A percentile compares a stretch with the other conserved stretches of the same genome.
Conservation (phyloP, 2,797 vertebrate species). For the Scolopax bukidnonensis region DNA sequence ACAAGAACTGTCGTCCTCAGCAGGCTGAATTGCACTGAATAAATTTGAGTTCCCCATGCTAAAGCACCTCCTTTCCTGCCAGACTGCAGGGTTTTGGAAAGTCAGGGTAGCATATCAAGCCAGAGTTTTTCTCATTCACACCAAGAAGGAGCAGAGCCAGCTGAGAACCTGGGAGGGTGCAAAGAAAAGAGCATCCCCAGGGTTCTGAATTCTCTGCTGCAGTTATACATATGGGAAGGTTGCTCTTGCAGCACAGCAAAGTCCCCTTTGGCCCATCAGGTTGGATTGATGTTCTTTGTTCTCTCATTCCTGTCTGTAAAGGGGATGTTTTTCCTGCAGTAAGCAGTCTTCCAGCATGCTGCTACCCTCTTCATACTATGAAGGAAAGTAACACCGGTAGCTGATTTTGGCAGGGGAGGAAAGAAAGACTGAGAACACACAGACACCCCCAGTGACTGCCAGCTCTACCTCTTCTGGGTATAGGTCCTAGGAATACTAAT, state of each 20-base stretch:
- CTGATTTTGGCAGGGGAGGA: background rate
- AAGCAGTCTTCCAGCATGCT: background rate
- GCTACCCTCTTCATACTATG: background rate
- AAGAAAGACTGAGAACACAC: background rate
- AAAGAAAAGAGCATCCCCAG: background rate
- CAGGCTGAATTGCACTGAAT: constrained; percentile 7
- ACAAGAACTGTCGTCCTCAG: background rate
- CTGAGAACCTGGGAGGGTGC: background rate
- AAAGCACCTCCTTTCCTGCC: constrained; percentile 14
- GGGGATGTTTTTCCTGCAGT: background rate
- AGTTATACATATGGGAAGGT: constrained; percentile 13
- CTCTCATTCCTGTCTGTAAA: background rate
- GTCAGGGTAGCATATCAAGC: background rate
- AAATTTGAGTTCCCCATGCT: constrained; percentile 25
- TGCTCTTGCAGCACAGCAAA: background rate
- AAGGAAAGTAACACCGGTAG: background rate
- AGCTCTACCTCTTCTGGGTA: background rate
- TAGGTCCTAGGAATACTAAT: background rate
- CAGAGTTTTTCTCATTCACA: constrained; percentile 27
- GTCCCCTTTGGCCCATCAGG: background rate
- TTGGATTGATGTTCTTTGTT: background rate
- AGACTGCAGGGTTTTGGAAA: background rate
- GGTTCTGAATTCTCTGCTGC: background rate
- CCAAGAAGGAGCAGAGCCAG: background rate
- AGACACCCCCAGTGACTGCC: background rate